phyloP scores from a whole-genome alignment of 2,113 vertebrate species.

The Melanotaenia duboulayi region DNA sequence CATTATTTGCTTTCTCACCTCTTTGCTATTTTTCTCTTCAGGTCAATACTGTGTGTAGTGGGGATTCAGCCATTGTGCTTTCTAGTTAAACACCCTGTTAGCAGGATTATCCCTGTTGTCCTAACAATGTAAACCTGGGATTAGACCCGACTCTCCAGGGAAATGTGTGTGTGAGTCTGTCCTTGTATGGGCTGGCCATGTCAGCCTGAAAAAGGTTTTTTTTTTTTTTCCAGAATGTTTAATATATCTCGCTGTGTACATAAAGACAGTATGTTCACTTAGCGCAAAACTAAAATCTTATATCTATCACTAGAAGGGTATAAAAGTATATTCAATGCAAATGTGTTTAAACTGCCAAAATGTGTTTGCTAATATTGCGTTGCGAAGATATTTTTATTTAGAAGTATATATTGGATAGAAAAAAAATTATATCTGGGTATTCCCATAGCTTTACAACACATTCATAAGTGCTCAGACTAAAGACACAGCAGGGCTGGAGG shows the following conservation, averaged over 20 bases:
- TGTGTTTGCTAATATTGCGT: too few relatives aligned
- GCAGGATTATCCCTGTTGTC: conserved; percentile 85
- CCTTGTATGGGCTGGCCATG: neutral
- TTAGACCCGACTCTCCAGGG: conserved; percentile 72
- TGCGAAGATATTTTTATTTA: neutral
- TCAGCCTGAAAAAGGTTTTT: conserved; percentile 21
- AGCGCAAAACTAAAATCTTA: too few relatives aligned
- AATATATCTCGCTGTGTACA: conserved; percentile 3
- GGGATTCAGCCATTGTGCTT: conserved; percentile 76
- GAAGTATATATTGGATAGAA: neutral
- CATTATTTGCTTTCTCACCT: conserved; percentile 21
- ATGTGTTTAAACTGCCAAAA: too few relatives aligned
- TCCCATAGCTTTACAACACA: neutral
- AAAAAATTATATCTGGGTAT: neutral
- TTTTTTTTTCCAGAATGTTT: conserved; percentile 5
- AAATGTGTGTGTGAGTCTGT: conserved; percentile 20
- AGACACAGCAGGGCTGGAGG: neutral
- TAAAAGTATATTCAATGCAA: too few relatives aligned
- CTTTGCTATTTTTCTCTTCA: conserved; percentile 25
- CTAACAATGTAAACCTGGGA: conserved; percentile 83
- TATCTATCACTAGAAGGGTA: too few relatives aligned
- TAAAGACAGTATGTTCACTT: neutral
- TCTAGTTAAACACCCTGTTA: conserved; percentile 85
- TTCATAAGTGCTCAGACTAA: neutral
- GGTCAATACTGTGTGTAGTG: conserved; percentile 81